Percentiles rank a stretch among this genome's conserved stretches.
These are phyloP conservation scores for Panulirus ornatus DNA, from an alignment of 1,140 invertebrate genomes.

Conservation along the genomic window DNA sequence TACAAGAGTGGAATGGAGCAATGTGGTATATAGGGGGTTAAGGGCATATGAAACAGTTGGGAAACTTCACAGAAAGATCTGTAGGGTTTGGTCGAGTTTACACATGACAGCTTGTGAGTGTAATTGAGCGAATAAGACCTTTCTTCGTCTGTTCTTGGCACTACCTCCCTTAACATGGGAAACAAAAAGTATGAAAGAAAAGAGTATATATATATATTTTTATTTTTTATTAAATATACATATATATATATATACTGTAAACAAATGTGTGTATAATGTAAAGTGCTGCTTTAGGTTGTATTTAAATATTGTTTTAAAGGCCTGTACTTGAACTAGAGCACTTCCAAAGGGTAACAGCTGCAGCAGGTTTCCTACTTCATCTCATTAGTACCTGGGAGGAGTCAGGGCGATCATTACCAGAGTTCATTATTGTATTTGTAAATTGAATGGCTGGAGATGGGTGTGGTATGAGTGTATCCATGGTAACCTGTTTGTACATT, in stretches of 20 bases:
- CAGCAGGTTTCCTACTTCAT: slow-evolving; percentile 70
- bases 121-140: no score
- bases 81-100: no score
- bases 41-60: no score
- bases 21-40: no score
- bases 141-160: no score
- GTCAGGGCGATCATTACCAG: slow-evolving; percentile 58
- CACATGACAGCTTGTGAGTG: no score
- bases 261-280: slow-evolving; percentile 23
- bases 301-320: slow-evolving; percentile 63
- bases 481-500: slow-evolving; percentile 68
- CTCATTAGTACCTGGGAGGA: slow-evolving; percentile 72
- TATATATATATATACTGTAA: slow-evolving; percentile 18
- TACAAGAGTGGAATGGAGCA: no score
- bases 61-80: no score
- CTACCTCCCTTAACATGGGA: no score
- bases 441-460: slow-evolving; percentile 65
- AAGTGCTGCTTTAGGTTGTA: slow-evolving; percentile 64
- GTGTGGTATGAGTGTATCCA: slow-evolving; percentile 68
- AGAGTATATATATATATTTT: slow-evolving; percentile 39
- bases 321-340: slow-evolving; percentile 68
- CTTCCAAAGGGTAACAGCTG: slow-evolving; percentile 65
- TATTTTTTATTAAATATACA: slow-evolving; percentile 31
- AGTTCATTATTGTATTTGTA: slow-evolving; percentile 51
- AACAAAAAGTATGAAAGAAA: no score